These are phyloP conservation scores for Tokudaia muenninki DNA, from an alignment of 2,797 vertebrate genomes.

Conservation along the genomic window DNA sequence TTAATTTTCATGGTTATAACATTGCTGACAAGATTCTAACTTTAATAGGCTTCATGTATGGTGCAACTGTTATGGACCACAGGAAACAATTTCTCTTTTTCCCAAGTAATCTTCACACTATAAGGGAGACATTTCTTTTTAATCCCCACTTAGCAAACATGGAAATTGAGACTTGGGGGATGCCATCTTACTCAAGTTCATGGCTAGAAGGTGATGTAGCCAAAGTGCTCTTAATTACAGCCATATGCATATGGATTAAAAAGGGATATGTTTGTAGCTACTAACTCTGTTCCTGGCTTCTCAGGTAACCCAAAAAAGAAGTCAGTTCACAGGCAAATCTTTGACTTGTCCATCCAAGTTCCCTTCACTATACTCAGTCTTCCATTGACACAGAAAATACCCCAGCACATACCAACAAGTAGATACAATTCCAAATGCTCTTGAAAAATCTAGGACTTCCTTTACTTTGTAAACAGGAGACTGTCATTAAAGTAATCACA, in stretches of 20 bases:
- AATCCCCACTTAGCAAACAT: constrained; percentile 20
- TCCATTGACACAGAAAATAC: not conserved
- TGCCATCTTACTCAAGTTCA: not conserved
- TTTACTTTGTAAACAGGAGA: constrained; percentile 10
- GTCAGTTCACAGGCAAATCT: not conserved
- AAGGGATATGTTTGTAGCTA: not conserved
- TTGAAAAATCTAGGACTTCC: constrained; percentile 29
- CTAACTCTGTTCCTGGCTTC: not conserved
- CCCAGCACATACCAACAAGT: constrained; percentile 9
- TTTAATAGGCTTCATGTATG: not conserved
- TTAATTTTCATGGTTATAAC: not conserved
- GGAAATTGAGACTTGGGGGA: not conserved
- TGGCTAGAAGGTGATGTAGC: not conserved
- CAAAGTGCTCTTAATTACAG: not conserved
- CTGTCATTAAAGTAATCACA: constrained; percentile 8
- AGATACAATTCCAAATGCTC: constrained; percentile 28
- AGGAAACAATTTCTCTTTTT: not conserved
- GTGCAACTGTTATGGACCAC: not conserved
- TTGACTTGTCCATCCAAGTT: not conserved
- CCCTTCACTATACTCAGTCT: not conserved
- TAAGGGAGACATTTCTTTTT: not conserved
- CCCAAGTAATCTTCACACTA: not conserved
- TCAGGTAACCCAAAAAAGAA: not conserved
- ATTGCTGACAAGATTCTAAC: not conserved
- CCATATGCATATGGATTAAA: not conserved